Evolutionary conservation across 2,888 invertebrate species (phyloP).

Genomic region (Leptopterna dolabrata): DNA sequence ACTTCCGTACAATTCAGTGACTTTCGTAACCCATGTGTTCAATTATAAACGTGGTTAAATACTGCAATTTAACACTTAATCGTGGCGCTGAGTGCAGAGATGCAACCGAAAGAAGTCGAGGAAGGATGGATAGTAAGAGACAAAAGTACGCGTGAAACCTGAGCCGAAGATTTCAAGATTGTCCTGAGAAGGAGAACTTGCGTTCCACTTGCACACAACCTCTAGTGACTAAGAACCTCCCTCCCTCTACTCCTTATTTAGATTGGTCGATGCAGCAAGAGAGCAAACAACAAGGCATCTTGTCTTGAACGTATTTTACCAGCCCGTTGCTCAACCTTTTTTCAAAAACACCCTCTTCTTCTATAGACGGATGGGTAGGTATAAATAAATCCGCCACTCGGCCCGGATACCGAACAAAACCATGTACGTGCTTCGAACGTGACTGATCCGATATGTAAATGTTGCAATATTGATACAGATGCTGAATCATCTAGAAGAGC

Average conservation of each 20-base stretch:
- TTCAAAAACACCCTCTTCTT: background rate
- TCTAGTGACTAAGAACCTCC: background rate
- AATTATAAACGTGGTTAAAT: background rate
- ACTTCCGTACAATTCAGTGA: no score
- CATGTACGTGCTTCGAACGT: no score
- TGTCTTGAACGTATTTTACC: background rate
- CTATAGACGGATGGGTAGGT: background rate
- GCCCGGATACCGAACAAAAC: background rate
- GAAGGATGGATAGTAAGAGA: background rate
- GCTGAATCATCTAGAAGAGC: background rate
- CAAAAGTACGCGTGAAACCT: constrained; percentile 17
- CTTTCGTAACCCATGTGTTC: background rate
- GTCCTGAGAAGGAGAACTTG: constrained; percentile 11
- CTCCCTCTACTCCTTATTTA: constrained; percentile 7
- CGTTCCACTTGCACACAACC: constrained; percentile 1
- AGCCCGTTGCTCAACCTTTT: background rate
- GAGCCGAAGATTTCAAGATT: constrained; percentile 13
- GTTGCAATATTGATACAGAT: background rate
- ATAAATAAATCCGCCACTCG: background rate
- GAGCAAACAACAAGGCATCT: background rate
- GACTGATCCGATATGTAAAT: background rate
- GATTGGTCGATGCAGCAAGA: background rate
- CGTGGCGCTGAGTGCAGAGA: background rate
- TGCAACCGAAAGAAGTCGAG: background rate
- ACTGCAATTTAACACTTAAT: background rate